These are phyloP conservation scores for Ageneiosus marmoratus DNA, from an alignment of 2,113 vertebrate species.

Conservation along the genomic window DNA sequence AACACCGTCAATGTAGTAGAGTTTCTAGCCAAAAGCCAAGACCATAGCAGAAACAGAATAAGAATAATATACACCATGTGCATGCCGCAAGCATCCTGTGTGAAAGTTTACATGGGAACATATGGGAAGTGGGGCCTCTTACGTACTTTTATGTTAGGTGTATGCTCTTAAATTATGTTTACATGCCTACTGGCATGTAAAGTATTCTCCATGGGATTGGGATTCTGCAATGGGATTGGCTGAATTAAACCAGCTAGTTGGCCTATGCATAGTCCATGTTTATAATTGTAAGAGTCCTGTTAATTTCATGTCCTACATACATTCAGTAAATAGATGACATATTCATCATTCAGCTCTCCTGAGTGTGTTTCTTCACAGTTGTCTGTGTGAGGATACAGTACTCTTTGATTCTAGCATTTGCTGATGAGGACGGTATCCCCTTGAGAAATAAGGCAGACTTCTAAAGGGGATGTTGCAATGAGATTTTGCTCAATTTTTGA, in stretches of 20 bases:
- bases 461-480: slow-evolving; percentile 18
- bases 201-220: background rate
- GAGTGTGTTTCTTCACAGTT: background rate
- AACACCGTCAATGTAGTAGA: background rate
- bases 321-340: background rate
- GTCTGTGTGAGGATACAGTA: slow-evolving; percentile 3
- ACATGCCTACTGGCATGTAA: background rate
- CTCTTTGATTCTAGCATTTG: background rate
- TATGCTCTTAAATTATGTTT: background rate
- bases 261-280: background rate
- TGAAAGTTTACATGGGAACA: background rate
- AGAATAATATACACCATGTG: background rate
- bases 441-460: slow-evolving; percentile 22
- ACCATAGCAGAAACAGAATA: background rate
- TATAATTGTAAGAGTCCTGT: background rate
- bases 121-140: background rate
- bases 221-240: background rate
- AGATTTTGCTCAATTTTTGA: slow-evolving; percentile 22
- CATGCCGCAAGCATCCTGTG: background rate
- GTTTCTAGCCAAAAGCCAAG: slow-evolving; percentile 10
- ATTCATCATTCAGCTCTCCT: background rate
- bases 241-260: background rate
- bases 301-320: background rate
- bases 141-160: background rate
- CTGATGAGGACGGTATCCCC: background rate